phyloP scores from a whole-genome alignment of 2,797 vertebrate species.

The Enteromius anoplus region DNA sequence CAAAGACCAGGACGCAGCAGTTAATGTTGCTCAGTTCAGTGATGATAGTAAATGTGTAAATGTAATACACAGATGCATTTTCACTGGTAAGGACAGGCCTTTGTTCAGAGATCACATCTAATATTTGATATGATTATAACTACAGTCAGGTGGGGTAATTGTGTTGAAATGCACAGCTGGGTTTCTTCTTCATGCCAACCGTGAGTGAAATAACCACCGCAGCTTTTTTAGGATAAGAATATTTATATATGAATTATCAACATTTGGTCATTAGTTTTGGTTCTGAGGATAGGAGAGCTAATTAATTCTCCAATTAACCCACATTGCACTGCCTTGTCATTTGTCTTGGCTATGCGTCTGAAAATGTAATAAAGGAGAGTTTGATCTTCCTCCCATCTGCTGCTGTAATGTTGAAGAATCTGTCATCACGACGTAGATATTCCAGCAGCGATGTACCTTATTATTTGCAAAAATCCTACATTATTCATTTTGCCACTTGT shows the following conservation, averaged over 20 bases:
- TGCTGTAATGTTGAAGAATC: background rate
- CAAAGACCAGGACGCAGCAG: background rate
- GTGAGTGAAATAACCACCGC: background rate
- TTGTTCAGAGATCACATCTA: background rate
- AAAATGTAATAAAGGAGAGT: background rate
- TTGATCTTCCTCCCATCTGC: background rate
- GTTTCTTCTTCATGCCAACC: background rate
- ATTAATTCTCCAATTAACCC: conserved; percentile 18
- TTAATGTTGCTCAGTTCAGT: background rate
- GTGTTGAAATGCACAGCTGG: background rate
- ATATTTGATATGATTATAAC: background rate
- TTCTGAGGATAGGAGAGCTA: background rate
- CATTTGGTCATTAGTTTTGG: background rate
- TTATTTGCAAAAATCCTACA: conserved; percentile 21
- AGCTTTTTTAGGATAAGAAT: background rate
- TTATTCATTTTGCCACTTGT: conserved; percentile 32
- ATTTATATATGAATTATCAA: background rate
- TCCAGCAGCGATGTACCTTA: conserved; percentile 9
- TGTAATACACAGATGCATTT: background rate
- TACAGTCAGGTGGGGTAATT: background rate
- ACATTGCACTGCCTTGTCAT: background rate
- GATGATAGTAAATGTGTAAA: background rate
- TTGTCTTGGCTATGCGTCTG: background rate
- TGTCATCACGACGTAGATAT: conserved; percentile 1
- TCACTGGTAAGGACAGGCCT: background rate